These are phyloP conservation scores for Archips xylosteana DNA, from an alignment of 2,888 invertebrate genomes.

Conservation along the genomic window DNA sequence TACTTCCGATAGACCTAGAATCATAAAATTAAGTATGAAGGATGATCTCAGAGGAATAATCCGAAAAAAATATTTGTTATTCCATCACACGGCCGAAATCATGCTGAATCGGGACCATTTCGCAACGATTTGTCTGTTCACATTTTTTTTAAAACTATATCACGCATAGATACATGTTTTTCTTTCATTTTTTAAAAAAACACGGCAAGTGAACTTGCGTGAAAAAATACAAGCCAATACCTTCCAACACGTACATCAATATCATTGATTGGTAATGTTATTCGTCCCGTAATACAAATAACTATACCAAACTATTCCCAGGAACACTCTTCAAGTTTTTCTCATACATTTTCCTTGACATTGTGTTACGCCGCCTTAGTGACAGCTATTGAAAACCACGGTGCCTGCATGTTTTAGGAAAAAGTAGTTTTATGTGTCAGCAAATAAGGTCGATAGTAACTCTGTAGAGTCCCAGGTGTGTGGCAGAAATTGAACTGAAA, in stretches of 20 bases:
- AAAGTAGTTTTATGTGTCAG: conserved; percentile 44
- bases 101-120: no score
- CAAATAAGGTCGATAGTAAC: conserved; percentile 42
- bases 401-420: conserved; percentile 41
- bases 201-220: no score
- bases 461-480: conserved; percentile 64
- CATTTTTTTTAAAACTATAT: no score
- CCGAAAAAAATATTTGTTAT: no score
- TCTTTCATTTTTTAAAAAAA: no score
- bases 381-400: conserved; percentile 61
- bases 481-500: conserved; percentile 71
- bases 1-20: no score
- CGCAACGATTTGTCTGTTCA: no score
- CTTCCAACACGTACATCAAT: conserved; percentile 5
- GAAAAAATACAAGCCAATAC: no score
- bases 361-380: conserved; percentile 64
- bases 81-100: no score
- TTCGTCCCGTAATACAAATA: background rate
- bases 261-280: conserved; percentile 32
- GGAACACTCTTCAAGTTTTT: conserved; percentile 49
- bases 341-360: conserved; percentile 61
- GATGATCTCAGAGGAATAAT: no score
- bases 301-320: conserved; percentile 9
- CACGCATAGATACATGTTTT: no score
- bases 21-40: no score